These are phyloP conservation scores for Seriola aureovittata DNA, from an alignment of 2,113 vertebrate species.

Conservation along the genomic window DNA sequence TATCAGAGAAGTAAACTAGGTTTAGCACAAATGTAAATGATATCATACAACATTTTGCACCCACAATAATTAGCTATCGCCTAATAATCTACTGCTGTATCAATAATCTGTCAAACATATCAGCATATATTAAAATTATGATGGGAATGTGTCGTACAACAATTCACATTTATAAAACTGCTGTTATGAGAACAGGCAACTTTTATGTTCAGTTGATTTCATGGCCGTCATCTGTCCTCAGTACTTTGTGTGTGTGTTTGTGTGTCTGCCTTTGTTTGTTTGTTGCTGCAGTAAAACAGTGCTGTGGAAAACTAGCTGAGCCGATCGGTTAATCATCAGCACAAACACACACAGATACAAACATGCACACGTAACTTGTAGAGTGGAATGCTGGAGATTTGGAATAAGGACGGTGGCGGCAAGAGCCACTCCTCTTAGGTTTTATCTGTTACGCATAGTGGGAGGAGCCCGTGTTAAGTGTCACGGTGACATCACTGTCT, in stretches of 20 bases:
- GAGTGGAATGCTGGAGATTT: not conserved
- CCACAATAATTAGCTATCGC: no score
- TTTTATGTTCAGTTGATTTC: no score
- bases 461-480: not conserved
- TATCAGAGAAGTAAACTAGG: no score
- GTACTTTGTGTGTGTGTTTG: not conserved
- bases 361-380: not conserved
- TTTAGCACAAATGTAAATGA: no score
- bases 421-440: not conserved
- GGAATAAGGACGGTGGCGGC: not conserved
- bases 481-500: conserved; percentile 39
- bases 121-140: no score
- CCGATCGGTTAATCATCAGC: not conserved
- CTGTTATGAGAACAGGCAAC: no score
- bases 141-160: no score
- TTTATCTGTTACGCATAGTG: not conserved
- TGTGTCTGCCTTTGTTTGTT: not conserved
- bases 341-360: not conserved
- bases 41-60: no score
- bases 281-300: not conserved
- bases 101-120: no score
- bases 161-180: no score
- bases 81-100: no score
- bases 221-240: not conserved
- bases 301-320: conserved; percentile 1